These are phyloP conservation scores for Nephrotoma flavescens DNA, from an alignment of 2,888 invertebrate genomes.

Conservation along the genomic window DNA sequence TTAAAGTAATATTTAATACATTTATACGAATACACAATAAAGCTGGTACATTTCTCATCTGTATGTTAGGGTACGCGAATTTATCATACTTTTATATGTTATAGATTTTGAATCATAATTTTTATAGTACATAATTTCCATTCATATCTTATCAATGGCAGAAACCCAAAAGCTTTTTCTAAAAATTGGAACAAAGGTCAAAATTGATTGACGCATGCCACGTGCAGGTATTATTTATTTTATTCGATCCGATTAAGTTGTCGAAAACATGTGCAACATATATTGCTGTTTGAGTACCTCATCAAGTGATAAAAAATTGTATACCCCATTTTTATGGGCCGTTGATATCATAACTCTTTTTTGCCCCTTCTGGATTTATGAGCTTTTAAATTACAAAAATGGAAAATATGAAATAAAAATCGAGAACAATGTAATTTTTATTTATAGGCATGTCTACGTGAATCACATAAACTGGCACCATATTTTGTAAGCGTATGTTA, in stretches of 20 bases:
- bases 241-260: background rate
- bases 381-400: background rate
- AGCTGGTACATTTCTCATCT: background rate
- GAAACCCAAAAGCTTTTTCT: background rate
- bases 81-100: background rate
- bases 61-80: background rate
- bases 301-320: background rate
- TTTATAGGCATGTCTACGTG: background rate
- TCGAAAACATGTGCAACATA: background rate
- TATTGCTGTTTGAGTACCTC: background rate
- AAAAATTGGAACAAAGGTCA: background rate
- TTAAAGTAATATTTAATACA: background rate
- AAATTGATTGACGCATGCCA: background rate
- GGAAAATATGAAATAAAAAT: background rate
- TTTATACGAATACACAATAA: background rate
- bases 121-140: background rate
- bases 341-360: background rate
- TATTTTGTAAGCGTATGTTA: too few species aligned
- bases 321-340: background rate
- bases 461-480: background rate
- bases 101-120: background rate
- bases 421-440: background rate
- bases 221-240: background rate
- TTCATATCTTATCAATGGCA: background rate
- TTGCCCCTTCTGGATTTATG: background rate